These are phyloP conservation scores for Plecotus auritus DNA, from an alignment of 2,113 vertebrate genomes.

Conservation along the genomic window DNA sequence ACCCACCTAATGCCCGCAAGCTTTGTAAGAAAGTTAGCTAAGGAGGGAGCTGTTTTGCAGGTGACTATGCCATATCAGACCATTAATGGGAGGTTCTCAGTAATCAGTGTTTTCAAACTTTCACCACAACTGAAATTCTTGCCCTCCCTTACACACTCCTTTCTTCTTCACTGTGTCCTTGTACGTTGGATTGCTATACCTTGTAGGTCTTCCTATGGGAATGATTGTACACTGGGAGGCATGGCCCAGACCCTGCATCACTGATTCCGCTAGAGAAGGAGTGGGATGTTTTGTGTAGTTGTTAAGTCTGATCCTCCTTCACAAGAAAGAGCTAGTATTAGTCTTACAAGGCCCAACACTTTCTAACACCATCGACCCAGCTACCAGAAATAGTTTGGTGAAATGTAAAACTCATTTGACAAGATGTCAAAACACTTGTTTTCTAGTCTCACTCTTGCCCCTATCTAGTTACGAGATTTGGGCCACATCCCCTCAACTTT, in stretches of 20 bases:
- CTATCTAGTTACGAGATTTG: not conserved
- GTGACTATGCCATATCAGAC: not conserved
- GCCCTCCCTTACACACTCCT: not conserved
- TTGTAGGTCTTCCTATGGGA: not conserved
- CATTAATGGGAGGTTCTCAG: not conserved
- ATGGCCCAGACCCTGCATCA: too few relatives aligned
- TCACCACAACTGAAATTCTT: not conserved
- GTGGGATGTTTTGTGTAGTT: not conserved
- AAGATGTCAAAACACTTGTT: not conserved
- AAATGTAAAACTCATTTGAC: not conserved
- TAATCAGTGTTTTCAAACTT: not conserved
- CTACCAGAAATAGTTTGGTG: not conserved
- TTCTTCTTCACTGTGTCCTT: not conserved
- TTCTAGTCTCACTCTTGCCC: not conserved
- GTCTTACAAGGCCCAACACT: not conserved
- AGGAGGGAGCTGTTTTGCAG: not conserved
- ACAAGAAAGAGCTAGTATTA: not conserved
- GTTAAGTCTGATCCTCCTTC: not conserved
- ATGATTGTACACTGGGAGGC: not conserved
- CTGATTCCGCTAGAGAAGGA: not conserved
- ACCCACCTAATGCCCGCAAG: not conserved
- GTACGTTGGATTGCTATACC: not conserved
- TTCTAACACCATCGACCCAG: not conserved
- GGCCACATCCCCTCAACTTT: not conserved
- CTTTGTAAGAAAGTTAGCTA: not conserved